A percentile compares a stretch with the other conserved stretches of the same genome.
Conservation (phyloP, 2,113 vertebrate species). For the Thalassoma bifasciatum region DNA sequence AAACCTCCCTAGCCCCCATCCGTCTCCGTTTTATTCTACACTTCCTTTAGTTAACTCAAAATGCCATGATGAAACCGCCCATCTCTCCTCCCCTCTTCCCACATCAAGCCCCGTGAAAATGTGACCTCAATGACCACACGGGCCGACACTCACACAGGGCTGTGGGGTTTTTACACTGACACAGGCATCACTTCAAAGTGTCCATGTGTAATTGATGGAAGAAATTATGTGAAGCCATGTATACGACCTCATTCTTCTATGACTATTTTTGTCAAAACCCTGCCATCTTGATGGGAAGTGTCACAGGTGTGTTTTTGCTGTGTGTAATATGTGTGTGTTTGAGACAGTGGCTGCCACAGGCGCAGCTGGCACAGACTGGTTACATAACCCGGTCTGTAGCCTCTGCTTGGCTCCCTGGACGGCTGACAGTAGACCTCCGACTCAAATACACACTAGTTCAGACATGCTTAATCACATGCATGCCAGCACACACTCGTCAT, state of each 20-base stretch:
- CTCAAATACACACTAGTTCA: conserved; percentile 36
- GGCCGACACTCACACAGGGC: conserved; percentile 26
- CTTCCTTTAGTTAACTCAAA: conserved; percentile 39
- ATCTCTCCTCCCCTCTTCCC: not conserved
- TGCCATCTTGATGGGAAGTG: not conserved
- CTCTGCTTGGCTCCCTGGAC: conserved; percentile 66
- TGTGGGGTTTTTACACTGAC: conserved; percentile 18
- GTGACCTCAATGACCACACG: conserved; percentile 30
- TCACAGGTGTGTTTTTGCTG: conserved; percentile 2
- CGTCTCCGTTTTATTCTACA: conserved; percentile 20
- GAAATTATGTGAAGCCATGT: conserved; percentile 27
- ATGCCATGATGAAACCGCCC: conserved; percentile 3
- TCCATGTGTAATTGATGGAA: conserved; percentile 42
- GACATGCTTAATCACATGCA: conserved; percentile 43
- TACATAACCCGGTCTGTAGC: conserved; percentile 76
- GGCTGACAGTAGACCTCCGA: conserved; percentile 70
- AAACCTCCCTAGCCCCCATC: conserved; percentile 33
- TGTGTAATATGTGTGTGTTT: conserved; percentile 42
- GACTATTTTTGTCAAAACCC: conserved; percentile 5
- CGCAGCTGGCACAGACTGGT: conserved; percentile 77
- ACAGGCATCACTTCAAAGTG: conserved; percentile 17
- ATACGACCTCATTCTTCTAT: conserved; percentile 11
- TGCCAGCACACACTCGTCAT: conserved; percentile 35
- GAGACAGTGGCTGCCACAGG: conserved; percentile 68
- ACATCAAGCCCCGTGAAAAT: conserved; percentile 8